Evolutionary conservation across 2,797 vertebrate genomes (phyloP).

Genomic region (Bryconaethiops microstoma): DNA sequence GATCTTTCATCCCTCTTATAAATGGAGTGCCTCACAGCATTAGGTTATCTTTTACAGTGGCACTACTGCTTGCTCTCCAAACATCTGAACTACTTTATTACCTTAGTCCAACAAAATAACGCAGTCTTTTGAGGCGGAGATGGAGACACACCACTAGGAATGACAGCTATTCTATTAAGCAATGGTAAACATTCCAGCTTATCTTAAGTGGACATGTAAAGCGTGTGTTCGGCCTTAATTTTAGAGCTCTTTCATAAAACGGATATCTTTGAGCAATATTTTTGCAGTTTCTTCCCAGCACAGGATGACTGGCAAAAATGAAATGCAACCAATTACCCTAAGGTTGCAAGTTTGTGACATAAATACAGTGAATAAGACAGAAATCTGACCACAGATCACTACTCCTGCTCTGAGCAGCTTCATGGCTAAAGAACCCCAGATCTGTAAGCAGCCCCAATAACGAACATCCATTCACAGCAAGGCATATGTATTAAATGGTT

Average conservation of each 20-base stretch:
- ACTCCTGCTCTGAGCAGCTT: too few species aligned
- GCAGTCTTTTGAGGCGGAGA: neutral
- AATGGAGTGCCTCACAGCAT: too few species aligned
- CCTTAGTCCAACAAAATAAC: slow-evolving; percentile 26
- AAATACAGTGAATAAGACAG: too few species aligned
- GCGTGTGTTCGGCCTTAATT: neutral
- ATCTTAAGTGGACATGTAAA: neutral
- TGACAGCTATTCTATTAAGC: slow-evolving; percentile 2
- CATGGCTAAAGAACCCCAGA: too few species aligned
- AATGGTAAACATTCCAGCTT: slow-evolving; percentile 14
- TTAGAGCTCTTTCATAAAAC: neutral
- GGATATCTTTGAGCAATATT: neutral
- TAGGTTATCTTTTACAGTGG: neutral
- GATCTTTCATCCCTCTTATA: too few species aligned
- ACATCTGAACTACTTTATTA: slow-evolving; percentile 26
- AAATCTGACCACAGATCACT: too few species aligned
- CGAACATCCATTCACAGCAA: too few species aligned
- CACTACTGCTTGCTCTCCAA: slow-evolving; percentile 27
- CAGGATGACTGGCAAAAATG: too few species aligned
- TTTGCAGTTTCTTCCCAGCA: neutral
- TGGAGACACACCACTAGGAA: slow-evolving; percentile 1
- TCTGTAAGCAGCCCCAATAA: too few species aligned
- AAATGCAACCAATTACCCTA: too few species aligned
- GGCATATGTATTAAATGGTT: too few species aligned
- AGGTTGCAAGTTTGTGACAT: too few species aligned